These are phyloP conservation scores for Agonopterix arenella DNA, from an alignment of 2,888 invertebrate genomes.

Conservation along the genomic window DNA sequence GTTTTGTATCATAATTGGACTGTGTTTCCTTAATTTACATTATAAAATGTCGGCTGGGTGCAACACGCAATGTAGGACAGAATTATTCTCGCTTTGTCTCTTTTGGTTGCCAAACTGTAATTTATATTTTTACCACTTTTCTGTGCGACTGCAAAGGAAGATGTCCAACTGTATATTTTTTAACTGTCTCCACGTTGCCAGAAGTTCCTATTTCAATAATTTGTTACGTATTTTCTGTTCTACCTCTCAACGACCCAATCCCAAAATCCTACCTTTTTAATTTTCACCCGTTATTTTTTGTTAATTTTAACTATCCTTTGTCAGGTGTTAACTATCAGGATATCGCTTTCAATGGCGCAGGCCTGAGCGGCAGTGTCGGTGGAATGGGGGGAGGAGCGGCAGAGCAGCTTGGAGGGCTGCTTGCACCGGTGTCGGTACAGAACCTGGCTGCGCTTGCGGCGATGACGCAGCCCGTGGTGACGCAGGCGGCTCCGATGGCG, in stretches of 20 bases:
- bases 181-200: too few relatives aligned
- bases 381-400: conserved; percentile 84
- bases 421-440: conserved; percentile 92
- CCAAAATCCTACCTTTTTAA: not conserved
- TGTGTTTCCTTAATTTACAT: too few relatives aligned
- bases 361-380: conserved; percentile 52
- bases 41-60: too few relatives aligned
- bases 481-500: conserved; percentile 67
- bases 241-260: not conserved
- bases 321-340: conserved; percentile 73
- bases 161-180: too few relatives aligned
- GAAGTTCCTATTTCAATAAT: too few relatives aligned
- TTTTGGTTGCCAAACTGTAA: too few relatives aligned
- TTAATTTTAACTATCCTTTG: not conserved
- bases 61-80: too few relatives aligned
- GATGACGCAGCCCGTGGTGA: conserved; percentile 81
- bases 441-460: conserved; percentile 93
- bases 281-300: conserved; percentile 1
- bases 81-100: too few relatives aligned
- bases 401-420: conserved; percentile 91
- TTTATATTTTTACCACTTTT: too few relatives aligned
- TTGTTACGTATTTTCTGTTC: too few relatives aligned
- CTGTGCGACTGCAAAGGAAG: too few relatives aligned
- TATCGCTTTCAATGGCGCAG: conserved; percentile 74
- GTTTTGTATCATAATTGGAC: too few relatives aligned